Percentiles rank a stretch among this genome's conserved stretches.
Evolutionary conservation across 2,113 vertebrate species (phyloP).

Genomic region (Arenaria interpres): DNA sequence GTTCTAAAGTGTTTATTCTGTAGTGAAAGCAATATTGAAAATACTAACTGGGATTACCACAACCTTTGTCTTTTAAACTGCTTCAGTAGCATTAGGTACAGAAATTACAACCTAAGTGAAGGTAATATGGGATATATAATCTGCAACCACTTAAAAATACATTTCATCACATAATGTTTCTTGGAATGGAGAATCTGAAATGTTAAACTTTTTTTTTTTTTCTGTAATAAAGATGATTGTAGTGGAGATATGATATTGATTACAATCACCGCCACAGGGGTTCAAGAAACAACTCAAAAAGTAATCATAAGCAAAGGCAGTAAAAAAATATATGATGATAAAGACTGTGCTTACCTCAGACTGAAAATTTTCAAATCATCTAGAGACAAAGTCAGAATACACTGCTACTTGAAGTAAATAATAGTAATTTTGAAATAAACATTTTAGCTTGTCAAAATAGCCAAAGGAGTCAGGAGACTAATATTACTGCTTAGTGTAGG

Average conservation of each 20-base stretch:
- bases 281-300: neutral
- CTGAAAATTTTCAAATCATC: neutral
- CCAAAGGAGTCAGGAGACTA: neutral
- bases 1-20: neutral
- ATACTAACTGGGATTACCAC: neutral
- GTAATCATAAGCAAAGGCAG: neutral
- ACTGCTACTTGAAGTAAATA: neutral
- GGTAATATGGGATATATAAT: neutral
- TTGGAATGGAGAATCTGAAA: neutral
- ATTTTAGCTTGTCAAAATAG: neutral
- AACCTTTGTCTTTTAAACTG: neutral
- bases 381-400: neutral
- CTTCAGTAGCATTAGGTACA: neutral
- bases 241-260: neutral
- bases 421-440: neutral
- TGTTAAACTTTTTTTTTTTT: neutral
- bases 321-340: neutral
- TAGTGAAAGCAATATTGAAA: neutral
- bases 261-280: neutral
- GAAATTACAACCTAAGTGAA: neutral
- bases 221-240: neutral
- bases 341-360: neutral
- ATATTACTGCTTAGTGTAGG: neutral
- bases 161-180: neutral
- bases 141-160: neutral